Percentiles rank a stretch among this genome's conserved stretches.
These are phyloP conservation scores for Otus scops DNA, from an alignment of 2,797 vertebrate species.

Conservation along the genomic window DNA sequence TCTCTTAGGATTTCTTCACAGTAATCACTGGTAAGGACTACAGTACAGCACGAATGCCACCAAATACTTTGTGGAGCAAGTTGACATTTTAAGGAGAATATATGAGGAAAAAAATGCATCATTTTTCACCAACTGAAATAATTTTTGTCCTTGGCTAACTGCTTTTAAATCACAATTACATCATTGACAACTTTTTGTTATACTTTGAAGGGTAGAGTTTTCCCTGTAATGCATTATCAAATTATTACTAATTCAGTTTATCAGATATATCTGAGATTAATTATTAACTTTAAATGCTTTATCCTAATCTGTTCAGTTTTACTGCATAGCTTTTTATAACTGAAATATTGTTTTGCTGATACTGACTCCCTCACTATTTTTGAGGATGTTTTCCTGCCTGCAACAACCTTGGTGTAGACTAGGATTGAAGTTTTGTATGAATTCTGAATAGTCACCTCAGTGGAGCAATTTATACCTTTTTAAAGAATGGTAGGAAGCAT, in stretches of 20 bases:
- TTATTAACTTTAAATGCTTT: conserved; percentile 38
- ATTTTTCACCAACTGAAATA: neutral
- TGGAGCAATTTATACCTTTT: conserved; percentile 4
- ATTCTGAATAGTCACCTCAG: neutral
- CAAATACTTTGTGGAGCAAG: neutral
- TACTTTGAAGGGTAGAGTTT: neutral
- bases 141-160: neutral
- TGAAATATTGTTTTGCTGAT: neutral
- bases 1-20: neutral
- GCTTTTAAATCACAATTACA: neutral
- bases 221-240: neutral
- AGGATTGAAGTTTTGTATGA: neutral
- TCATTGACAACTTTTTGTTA: neutral
- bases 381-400: neutral
- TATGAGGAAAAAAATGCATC: neutral
- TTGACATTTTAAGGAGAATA: neutral
- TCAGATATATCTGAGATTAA: conserved; percentile 15
- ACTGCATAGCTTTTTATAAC: neutral
- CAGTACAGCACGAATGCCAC: neutral
- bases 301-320: neutral
- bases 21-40: neutral
- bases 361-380: neutral
- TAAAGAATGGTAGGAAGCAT: conserved; percentile 32
- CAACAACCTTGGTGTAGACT: neutral
- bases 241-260: neutral